These are phyloP conservation scores for Sceloporus tristichus DNA, from an alignment of 2,113 vertebrate genomes.

Conservation along the genomic window DNA sequence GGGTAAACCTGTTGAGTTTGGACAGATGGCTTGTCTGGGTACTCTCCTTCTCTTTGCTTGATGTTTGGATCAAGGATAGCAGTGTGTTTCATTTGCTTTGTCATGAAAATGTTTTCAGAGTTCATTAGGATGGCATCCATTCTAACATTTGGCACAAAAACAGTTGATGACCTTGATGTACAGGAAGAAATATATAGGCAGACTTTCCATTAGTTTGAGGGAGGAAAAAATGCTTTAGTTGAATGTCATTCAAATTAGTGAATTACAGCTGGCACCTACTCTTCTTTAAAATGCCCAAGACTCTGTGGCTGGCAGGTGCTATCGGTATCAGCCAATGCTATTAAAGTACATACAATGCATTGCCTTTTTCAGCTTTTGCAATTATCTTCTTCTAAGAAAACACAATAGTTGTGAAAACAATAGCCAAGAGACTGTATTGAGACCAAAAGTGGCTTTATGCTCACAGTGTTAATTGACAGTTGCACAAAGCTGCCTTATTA, in stretches of 20 bases:
- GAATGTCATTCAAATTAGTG: not conserved
- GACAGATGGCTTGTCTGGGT: slow-evolving; percentile 68
- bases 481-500: no score
- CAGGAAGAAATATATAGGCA: slow-evolving; percentile 71
- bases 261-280: not conserved
- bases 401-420: no score
- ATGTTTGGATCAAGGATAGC: slow-evolving; percentile 73
- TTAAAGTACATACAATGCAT: not conserved
- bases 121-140: slow-evolving; percentile 76
- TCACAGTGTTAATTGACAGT: no score
- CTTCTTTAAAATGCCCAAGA: slow-evolving; percentile 16
- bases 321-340: not conserved
- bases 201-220: slow-evolving; percentile 72
- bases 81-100: slow-evolving; percentile 72
- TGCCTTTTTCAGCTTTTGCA: rapidly evolving
- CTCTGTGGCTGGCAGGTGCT: not conserved
- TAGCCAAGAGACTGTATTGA: no score
- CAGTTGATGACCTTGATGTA: slow-evolving; percentile 73
- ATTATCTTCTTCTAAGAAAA: not conserved
- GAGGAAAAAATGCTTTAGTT: slow-evolving; percentile 55
- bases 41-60: slow-evolving; percentile 64
- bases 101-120: slow-evolving; percentile 76
- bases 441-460: no score
- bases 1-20: slow-evolving; percentile 31
- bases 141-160: slow-evolving; percentile 70